These are phyloP conservation scores for Epistrophe grossulariae DNA, from an alignment of 2,888 invertebrate species.

Conservation along the genomic window DNA sequence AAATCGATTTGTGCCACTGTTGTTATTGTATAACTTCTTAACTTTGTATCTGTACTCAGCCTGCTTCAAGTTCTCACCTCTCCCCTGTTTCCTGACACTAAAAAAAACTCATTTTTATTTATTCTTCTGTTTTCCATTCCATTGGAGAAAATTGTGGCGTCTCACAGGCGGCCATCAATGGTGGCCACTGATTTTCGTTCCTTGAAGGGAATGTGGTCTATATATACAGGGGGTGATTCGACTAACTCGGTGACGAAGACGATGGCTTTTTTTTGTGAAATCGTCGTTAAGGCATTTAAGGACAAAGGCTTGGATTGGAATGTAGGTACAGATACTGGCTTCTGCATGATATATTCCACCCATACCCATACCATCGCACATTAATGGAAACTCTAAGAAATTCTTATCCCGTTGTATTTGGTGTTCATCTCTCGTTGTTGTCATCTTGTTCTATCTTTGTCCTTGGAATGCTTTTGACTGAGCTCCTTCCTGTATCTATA, in stretches of 20 bases:
- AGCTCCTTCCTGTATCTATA: neutral
- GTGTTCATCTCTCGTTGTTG: conserved; percentile 26
- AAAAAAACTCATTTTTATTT: conserved; percentile 17
- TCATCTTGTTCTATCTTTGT: conserved; percentile 25
- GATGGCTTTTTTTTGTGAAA: conserved; percentile 7
- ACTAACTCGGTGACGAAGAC: neutral
- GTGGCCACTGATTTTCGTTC: conserved; percentile 58
- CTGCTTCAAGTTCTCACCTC: conserved; percentile 2
- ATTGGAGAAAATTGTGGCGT: conserved; percentile 51
- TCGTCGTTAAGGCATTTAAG: conserved; percentile 44
- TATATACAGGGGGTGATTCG: neutral
- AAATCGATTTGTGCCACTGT: neutral
- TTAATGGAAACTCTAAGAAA: conserved; percentile 58
- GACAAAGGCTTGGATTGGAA: conserved; percentile 51
- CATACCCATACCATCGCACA: neutral
- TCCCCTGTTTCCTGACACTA: conserved; percentile 34
- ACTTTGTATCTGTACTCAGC: neutral
- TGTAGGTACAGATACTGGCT: neutral
- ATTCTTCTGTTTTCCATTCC: conserved; percentile 20
- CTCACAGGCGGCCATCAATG: conserved; percentile 63
- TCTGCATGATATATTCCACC: conserved; percentile 14
- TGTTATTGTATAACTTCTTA: conserved; percentile 4
- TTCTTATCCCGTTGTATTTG: conserved; percentile 43
- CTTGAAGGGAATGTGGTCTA: conserved; percentile 56
- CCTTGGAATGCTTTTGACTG: conserved; percentile 25